A percentile compares a stretch with the other conserved stretches of the same genome.
Evolutionary conservation across 2,888 invertebrate genomes (phyloP).

Genomic region (Eilema caniola): DNA sequence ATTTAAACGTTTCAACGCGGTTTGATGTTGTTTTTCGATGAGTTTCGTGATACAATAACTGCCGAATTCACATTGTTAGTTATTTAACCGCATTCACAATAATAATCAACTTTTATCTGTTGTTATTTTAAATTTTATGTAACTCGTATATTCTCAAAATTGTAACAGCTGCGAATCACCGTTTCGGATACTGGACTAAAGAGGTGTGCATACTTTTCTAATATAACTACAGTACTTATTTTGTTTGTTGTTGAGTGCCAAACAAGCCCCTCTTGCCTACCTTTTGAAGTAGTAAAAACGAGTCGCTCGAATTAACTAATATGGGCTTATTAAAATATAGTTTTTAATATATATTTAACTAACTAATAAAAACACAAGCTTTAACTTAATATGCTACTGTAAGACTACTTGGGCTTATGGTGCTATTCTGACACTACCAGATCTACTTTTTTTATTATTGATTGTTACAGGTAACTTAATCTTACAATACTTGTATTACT

Average conservation of each 20-base stretch:
- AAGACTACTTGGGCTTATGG: too few species aligned
- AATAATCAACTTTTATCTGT: constrained; percentile 1
- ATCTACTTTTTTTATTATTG: too few species aligned
- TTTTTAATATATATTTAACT: too few species aligned
- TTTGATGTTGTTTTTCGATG: background rate
- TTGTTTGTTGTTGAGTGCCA: background rate
- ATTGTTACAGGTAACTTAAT: too few species aligned
- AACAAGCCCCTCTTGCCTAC: background rate
- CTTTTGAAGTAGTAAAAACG: too few species aligned
- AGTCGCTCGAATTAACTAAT: too few species aligned
- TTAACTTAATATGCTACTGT: too few species aligned
- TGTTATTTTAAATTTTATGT: background rate
- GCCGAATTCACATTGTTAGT: background rate
- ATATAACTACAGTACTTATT: background rate
- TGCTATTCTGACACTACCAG: too few species aligned
- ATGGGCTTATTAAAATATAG: too few species aligned
- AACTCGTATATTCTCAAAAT: background rate
- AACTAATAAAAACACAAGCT: too few species aligned
- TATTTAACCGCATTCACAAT: background rate
- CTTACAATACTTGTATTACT: too few species aligned
- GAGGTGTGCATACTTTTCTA: background rate
- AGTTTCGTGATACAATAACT: background rate
- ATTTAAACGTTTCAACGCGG: background rate
- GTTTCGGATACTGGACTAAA: background rate
- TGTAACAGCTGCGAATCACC: constrained; percentile 2